Evolutionary conservation across 1,140 invertebrate genomes (phyloP), one percentile per base, ranked within the genome.

Genomic region (Polypedilum pembai): DNA sequence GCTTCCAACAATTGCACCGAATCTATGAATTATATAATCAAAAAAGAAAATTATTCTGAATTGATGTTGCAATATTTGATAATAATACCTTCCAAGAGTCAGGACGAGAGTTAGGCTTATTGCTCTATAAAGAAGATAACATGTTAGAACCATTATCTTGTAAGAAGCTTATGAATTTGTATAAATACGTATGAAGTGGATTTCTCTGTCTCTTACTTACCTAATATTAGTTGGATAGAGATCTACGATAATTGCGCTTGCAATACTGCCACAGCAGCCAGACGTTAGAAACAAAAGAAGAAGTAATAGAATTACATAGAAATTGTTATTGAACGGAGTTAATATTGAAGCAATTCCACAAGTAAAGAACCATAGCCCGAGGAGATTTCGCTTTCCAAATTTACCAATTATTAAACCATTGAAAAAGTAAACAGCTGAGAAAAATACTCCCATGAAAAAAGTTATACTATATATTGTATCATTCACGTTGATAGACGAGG

Each of bases 181-280:
- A 1, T n/a, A 56, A 1, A 56, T 45, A 3, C 15, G 4, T 12
- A 56, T 45, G 12, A 56, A 15, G 15, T 56, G 1, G 24, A 56
- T 56, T 56, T 3, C 10, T 15, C 3, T 56, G n/a, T 56, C 45
- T 15, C n/a, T 56, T 69, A 69, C 8, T 69, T 69, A 69, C 65
- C 65, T 69, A 12, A 69, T 21, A 21, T 69, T 69, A 10, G 65
- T 69, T 69, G 65, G 65, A 21, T 8, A 69, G 17, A 69, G 15
- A 18, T 69, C 65, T 8, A 69, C 65, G 8, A 69, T 69, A 20
- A n/a, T 18, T 0, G 65, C 65, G 8, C 17, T 20, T 69, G 20
- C 8, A 18, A 69, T 69, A 5, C 4, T 8, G 17, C 65, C 65
- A 20, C 65, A 69, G 20, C 17, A 18, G 7, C 65, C 65, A 8